phyloP scores from a whole-genome alignment of 2,113 vertebrate species.

The Chrysochloris asiatica region DNA sequence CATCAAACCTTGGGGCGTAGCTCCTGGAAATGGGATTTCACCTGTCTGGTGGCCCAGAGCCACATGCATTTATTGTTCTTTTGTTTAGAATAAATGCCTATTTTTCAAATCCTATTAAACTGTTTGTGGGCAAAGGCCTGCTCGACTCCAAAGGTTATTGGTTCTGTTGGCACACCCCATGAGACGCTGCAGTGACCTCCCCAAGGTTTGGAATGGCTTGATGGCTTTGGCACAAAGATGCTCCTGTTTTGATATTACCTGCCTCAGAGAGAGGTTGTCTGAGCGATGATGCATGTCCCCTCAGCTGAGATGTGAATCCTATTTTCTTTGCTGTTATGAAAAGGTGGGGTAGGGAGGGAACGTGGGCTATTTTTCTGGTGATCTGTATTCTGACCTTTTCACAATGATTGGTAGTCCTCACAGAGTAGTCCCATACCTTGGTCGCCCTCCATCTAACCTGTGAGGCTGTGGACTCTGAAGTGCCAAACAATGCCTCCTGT shows the following conservation, averaged over 20 bases:
- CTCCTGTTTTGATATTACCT: conserved; percentile 64
- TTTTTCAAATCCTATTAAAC: neutral
- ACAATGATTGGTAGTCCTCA: neutral
- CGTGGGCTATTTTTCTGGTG: conserved; percentile 44
- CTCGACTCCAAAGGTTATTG: neutral
- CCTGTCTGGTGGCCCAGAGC: neutral
- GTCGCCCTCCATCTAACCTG: conserved; percentile 4
- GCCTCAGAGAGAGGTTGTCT: conserved; percentile 29
- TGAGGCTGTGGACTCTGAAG: neutral
- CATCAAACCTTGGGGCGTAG: conserved; percentile 75
- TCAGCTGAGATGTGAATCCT: conserved; percentile 30
- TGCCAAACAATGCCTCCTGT: neutral
- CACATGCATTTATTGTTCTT: neutral
- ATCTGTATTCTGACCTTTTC: conserved; percentile 49
- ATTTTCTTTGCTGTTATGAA: conserved; percentile 39
- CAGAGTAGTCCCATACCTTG: neutral
- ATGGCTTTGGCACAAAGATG: conserved; percentile 56
- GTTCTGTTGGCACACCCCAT: neutral
- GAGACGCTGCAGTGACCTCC: neutral
- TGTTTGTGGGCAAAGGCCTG: neutral
- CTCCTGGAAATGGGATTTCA: neutral
- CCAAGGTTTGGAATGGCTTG: conserved; percentile 61
- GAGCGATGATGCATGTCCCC: neutral
- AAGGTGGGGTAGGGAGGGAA: conserved; percentile 37
- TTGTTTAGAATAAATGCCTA: neutral